Percentiles rank a stretch among this genome's conserved stretches.
Evolutionary conservation across 2,888 invertebrate genomes (phyloP).

Genomic region (Drosophila fungiperda): DNA sequence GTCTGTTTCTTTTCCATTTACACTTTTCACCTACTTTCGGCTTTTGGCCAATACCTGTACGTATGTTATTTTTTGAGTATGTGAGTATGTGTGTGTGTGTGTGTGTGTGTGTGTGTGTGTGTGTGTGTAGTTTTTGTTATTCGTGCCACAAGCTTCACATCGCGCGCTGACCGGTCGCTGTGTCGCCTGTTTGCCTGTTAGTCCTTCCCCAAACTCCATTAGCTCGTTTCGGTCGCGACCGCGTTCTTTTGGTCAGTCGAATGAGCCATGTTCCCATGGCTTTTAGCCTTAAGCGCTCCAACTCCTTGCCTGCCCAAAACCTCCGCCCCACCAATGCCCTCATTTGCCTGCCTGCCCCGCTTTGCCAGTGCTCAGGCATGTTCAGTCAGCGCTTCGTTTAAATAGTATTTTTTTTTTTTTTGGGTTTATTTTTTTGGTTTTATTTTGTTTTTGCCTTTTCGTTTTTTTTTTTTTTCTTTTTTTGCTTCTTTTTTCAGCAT

Average conservation of each 20-base stretch:
- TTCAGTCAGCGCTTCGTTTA: constrained; percentile 59
- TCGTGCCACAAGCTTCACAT: constrained; percentile 62
- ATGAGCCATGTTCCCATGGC: constrained; percentile 43
- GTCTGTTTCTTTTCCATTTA: constrained; percentile 53
- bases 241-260: constrained; percentile 56
- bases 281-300: constrained; percentile 30
- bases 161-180: constrained; percentile 60
- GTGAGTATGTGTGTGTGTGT: neutral
- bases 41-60: constrained; percentile 39
- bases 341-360: constrained; percentile 5
- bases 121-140: constrained; percentile 37
- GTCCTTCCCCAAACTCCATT: constrained; percentile 11
- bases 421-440: neutral
- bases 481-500: constrained; percentile 13
- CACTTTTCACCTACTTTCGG: constrained; percentile 76
- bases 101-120: constrained; percentile 22
- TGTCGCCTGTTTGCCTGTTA: constrained; percentile 58
- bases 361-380: constrained; percentile 61
- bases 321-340: neutral
- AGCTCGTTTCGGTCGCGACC: constrained; percentile 41
- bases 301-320: neutral
- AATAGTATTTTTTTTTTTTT: constrained; percentile 24
- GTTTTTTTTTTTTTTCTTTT: neutral
- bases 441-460: neutral
- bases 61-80: neutral